Evolutionary conservation across 2,888 invertebrate genomes (phyloP).

Genomic region (Pegoplata infirma): DNA sequence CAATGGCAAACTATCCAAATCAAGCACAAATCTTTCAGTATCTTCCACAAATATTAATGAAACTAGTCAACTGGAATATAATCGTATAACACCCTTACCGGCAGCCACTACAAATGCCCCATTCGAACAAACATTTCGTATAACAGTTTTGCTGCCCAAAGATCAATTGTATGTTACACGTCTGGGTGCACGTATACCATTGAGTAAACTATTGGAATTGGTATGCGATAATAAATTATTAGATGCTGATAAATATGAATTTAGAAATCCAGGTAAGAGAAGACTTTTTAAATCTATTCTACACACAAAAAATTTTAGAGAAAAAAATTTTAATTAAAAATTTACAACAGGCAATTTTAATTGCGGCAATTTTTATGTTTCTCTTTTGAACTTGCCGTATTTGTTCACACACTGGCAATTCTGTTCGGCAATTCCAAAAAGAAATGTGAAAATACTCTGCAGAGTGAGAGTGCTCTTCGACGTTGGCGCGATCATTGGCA

Average conservation of each 20-base stretch:
- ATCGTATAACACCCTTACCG: conserved; percentile 76
- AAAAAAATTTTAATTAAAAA: too few relatives aligned
- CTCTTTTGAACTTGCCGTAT: too few relatives aligned
- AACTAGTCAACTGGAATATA: conserved; percentile 78
- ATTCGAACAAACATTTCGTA: conserved; percentile 78
- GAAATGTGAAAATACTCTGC: too few relatives aligned
- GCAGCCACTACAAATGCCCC: conserved; percentile 77
- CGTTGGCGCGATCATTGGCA: too few relatives aligned
- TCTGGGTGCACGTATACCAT: conserved; percentile 83
- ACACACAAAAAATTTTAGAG: too few relatives aligned
- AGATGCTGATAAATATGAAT: conserved; percentile 85
- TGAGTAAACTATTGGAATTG: conserved; percentile 84
- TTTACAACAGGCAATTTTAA: too few relatives aligned
- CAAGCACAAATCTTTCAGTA: conserved; percentile 73
- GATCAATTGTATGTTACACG: conserved; percentile 89
- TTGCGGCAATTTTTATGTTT: too few relatives aligned
- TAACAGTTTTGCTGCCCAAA: conserved; percentile 85
- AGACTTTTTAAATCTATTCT: neutral
- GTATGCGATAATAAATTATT: conserved; percentile 88
- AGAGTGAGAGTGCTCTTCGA: too few relatives aligned
- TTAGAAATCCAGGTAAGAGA: conserved; percentile 85
- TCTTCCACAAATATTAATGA: conserved; percentile 74
- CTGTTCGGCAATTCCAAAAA: too few relatives aligned
- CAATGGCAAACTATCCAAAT: conserved; percentile 75
- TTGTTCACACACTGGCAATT: too few relatives aligned